Percentiles rank a stretch among this genome's conserved stretches.
Conservation (phyloP, 2,888 invertebrate species). For the Camponotus fellah region DNA sequence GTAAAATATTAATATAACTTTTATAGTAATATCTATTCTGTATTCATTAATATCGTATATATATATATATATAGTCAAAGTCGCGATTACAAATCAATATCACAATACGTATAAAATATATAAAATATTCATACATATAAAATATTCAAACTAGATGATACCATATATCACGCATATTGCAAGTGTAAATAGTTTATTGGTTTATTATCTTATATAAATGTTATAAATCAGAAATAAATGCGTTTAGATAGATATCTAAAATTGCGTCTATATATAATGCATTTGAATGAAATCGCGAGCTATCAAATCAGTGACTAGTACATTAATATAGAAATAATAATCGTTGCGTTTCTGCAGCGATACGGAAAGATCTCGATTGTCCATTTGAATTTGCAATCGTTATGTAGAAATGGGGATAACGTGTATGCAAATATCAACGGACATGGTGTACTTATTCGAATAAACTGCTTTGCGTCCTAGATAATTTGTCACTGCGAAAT, state of each 20-base stretch:
- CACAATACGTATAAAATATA: too few species aligned
- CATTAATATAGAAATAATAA: conserved; percentile 43
- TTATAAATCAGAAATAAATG: conserved; percentile 4
- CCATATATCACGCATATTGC: neutral
- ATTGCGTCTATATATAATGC: neutral
- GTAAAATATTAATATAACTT: too few species aligned
- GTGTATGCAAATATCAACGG: conserved; percentile 74
- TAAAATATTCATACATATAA: neutral
- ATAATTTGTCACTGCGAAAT: conserved; percentile 84
- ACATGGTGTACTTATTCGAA: conserved; percentile 79
- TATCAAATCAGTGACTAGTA: conserved; percentile 7
- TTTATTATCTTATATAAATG: conserved; percentile 28
- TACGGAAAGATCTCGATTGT: conserved; percentile 67
- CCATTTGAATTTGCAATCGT: conserved; percentile 69
- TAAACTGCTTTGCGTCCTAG: conserved; percentile 81
- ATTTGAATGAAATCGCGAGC: conserved; percentile 18
- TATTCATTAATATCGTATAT: neutral
- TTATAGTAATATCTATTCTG: neutral
- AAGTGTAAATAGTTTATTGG: conserved; percentile 3
- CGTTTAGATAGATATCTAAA: conserved; percentile 19
- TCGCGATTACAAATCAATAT: too few species aligned
- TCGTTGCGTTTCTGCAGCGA: conserved; percentile 53
- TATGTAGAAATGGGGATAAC: conserved; percentile 70
- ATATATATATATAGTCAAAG: too few species aligned
- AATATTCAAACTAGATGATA: conserved; percentile 1